Conservation (phyloP, 2,113 vertebrate species). For the Dendropsophus ebraccatus region DNA sequence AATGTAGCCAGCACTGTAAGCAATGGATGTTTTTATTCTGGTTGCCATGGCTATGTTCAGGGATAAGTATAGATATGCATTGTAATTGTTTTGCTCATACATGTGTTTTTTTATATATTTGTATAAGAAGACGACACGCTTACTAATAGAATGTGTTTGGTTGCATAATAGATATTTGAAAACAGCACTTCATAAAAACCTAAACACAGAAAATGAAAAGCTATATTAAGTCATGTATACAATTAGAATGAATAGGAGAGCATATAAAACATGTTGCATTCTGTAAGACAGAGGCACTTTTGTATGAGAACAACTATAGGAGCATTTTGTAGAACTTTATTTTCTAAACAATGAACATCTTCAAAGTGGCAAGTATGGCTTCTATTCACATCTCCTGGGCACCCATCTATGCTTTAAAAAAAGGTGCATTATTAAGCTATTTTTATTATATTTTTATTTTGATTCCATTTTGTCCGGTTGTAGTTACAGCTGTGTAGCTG, state of each 20-base stretch:
- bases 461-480: neutral
- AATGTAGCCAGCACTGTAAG: neutral
- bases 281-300: neutral
- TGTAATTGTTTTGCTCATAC: neutral
- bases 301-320: too few species aligned
- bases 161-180: neutral
- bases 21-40: neutral
- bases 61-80: neutral
- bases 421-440: too few species aligned
- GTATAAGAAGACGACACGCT: neutral
- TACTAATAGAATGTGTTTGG: neutral
- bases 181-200: neutral
- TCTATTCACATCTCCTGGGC: too few species aligned
- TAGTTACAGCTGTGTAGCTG: neutral
- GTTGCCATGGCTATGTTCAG: neutral
- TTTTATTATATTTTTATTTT: too few species aligned
- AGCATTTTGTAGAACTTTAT: neutral
- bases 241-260: neutral
- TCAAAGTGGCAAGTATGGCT: too few species aligned
- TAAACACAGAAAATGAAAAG: neutral
- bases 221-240: neutral
- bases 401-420: too few species aligned
- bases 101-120: neutral
- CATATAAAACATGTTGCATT: neutral
- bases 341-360: too few species aligned